Percentiles rank a stretch among this genome's conserved stretches.
Evolutionary conservation across 2,888 invertebrate species (phyloP).

Genomic region (Drosophila rubida): DNA sequence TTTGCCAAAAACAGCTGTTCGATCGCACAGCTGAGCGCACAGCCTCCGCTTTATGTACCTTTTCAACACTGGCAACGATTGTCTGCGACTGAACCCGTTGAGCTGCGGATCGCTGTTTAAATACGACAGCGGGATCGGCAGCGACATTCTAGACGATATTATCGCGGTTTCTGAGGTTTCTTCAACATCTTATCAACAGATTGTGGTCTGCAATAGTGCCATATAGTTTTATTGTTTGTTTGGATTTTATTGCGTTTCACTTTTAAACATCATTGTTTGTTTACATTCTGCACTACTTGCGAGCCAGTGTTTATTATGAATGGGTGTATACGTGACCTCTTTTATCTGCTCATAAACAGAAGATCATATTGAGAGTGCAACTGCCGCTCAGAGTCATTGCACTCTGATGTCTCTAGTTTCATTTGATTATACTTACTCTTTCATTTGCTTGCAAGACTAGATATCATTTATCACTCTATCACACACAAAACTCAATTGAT

Average conservation of each 20-base stretch:
- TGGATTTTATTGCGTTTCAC: constrained; percentile 25
- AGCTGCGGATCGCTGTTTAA: constrained; percentile 45
- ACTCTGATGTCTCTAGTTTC: neutral
- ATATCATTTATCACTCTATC: too few species aligned
- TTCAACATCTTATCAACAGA: constrained; percentile 40
- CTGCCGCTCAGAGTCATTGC: neutral
- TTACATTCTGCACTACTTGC: constrained; percentile 7
- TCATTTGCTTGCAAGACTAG: too few species aligned
- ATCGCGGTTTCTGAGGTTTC: constrained; percentile 31
- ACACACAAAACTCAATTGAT: too few species aligned
- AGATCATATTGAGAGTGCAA: neutral
- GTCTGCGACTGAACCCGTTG: constrained; percentile 43
- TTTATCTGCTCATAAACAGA: neutral
- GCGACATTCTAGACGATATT: constrained; percentile 12
- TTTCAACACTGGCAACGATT: constrained; percentile 57
- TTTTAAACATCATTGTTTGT: constrained; percentile 5
- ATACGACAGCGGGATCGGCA: constrained; percentile 30
- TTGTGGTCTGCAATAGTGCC: neutral
- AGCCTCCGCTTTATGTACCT: constrained; percentile 33
- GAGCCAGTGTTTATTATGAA: neutral
- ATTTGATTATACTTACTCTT: neutral
- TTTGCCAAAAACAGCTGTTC: constrained; percentile 12
- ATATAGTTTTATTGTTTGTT: constrained; percentile 22
- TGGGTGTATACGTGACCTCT: constrained; percentile 2
- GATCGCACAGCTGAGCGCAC: constrained; percentile 48